Conservation (phyloP, 2,797 vertebrate species). For the Trichosurus vulpecula region DNA sequence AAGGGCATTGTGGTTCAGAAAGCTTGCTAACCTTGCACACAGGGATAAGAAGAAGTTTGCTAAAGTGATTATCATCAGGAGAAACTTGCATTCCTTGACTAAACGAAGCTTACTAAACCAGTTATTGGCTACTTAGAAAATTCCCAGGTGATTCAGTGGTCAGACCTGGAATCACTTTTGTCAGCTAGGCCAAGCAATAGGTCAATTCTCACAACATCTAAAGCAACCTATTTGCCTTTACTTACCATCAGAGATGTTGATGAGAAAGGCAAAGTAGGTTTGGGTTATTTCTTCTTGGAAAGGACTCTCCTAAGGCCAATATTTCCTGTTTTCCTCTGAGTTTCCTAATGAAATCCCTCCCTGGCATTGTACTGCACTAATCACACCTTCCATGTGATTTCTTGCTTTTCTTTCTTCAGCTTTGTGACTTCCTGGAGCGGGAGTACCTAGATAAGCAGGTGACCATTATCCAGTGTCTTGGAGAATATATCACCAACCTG, state of each 20-base stretch:
- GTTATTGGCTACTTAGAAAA: not conserved
- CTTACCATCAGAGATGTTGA: not conserved
- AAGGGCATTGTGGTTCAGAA: not conserved
- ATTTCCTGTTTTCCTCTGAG: not conserved
- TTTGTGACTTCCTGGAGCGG: conserved; percentile 65
- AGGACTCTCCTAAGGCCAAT: not conserved
- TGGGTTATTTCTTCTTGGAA: not conserved
- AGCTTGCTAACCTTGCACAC: not conserved
- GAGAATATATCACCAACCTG: conserved; percentile 63
- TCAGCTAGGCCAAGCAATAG: not conserved
- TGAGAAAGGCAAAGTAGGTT: not conserved
- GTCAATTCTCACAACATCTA: not conserved
- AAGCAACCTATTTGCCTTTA: not conserved
- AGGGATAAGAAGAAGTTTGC: not conserved
- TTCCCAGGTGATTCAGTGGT: not conserved
- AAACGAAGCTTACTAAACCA: not conserved
- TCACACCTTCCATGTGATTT: not conserved
- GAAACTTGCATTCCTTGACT: not conserved
- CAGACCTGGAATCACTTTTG: not conserved
- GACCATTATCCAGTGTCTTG: conserved; percentile 68
- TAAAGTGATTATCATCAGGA: not conserved
- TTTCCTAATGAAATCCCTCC: not conserved
- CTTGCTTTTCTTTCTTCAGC: conserved; percentile 9
- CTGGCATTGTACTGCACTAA: not conserved
- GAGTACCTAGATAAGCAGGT: conserved; percentile 70